Percentiles rank a stretch among this genome's conserved stretches.
Conservation (phyloP, 2,888 invertebrate genomes). For the Temnothorax ravouxi region DNA sequence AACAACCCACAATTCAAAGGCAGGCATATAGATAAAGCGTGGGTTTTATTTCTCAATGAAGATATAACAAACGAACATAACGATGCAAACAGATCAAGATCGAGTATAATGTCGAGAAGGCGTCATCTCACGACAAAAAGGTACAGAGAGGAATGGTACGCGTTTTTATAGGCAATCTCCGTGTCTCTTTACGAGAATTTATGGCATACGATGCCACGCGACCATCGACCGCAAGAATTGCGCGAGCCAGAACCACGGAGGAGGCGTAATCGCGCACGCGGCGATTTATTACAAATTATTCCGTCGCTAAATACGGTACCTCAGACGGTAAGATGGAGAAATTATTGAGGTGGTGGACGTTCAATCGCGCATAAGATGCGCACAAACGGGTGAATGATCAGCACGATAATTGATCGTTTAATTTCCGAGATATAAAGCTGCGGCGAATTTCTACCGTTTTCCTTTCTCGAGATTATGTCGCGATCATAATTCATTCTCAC, state of each 20-base stretch:
- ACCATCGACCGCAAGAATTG: conserved; percentile 37
- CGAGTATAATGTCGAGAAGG: not conserved
- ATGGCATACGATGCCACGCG: conserved; percentile 59
- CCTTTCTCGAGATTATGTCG: not conserved
- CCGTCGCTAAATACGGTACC: conserved; percentile 8
- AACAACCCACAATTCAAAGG: not conserved
- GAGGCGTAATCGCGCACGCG: conserved; percentile 39
- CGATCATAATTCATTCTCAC: conserved; percentile 2
- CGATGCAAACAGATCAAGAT: conserved; percentile 48
- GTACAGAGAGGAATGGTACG: conserved; percentile 37
- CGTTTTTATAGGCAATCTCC: conserved; percentile 60
- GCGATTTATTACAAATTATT: conserved; percentile 45
- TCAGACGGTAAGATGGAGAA: conserved; percentile 23
- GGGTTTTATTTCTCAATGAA: conserved; percentile 64
- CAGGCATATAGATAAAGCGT: not conserved
- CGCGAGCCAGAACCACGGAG: conserved; percentile 23
- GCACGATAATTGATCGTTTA: conserved; percentile 30
- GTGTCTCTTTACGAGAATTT: conserved; percentile 59
- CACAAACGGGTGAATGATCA: not conserved
- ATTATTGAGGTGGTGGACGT: conserved; percentile 12
- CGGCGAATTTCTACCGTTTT: not conserved
- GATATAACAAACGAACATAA: conserved; percentile 67
- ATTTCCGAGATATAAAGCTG: not conserved
- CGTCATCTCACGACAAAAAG: conserved; percentile 35
- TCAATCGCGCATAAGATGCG: not conserved